Evolutionary conservation across 2,113 vertebrate species (phyloP).

Genomic region (Spea multiplicata): DNA sequence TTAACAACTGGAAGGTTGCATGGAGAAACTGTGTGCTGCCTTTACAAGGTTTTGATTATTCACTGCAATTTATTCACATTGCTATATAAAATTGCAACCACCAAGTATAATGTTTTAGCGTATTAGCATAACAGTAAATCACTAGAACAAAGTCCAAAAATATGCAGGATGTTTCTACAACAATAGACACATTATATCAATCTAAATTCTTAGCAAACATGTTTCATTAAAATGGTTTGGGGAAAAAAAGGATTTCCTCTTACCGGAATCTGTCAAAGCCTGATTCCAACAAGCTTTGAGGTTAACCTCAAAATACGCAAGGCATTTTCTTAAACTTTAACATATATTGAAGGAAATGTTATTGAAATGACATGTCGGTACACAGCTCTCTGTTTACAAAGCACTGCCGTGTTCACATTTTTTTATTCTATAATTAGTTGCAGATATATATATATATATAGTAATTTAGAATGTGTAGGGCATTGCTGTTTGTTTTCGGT

Average conservation of each 20-base stretch:
- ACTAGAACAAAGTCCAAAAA: slow-evolving; percentile 30
- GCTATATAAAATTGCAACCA: no score
- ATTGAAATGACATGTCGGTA: slow-evolving; percentile 30
- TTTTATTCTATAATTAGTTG: slow-evolving; percentile 33
- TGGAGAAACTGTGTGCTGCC: not conserved
- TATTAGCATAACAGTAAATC: slow-evolving; percentile 21
- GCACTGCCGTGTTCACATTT: slow-evolving; percentile 15
- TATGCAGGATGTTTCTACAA: slow-evolving; percentile 26
- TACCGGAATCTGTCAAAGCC: slow-evolving; percentile 45
- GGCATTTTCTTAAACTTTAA: slow-evolving; percentile 25
- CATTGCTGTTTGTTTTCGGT: not conserved
- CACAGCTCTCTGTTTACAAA: slow-evolving; percentile 26
- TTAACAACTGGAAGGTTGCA: not conserved
- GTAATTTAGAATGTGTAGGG: slow-evolving; percentile 2
- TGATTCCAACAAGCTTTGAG: slow-evolving; percentile 40
- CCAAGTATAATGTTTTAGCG: not conserved
- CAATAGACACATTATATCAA: slow-evolving; percentile 32
- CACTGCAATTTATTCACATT: no score
- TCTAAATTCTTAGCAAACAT: slow-evolving; percentile 33
- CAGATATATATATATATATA: slow-evolving; percentile 4
- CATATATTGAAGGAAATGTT: slow-evolving; percentile 26
- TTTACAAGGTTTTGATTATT: no score
- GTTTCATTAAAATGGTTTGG: slow-evolving; percentile 33
- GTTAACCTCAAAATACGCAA: slow-evolving; percentile 42
- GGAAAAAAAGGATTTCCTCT: slow-evolving; percentile 44